phyloP scores from a whole-genome alignment of 2,797 vertebrate species.

The Taenioides sp. region DNA sequence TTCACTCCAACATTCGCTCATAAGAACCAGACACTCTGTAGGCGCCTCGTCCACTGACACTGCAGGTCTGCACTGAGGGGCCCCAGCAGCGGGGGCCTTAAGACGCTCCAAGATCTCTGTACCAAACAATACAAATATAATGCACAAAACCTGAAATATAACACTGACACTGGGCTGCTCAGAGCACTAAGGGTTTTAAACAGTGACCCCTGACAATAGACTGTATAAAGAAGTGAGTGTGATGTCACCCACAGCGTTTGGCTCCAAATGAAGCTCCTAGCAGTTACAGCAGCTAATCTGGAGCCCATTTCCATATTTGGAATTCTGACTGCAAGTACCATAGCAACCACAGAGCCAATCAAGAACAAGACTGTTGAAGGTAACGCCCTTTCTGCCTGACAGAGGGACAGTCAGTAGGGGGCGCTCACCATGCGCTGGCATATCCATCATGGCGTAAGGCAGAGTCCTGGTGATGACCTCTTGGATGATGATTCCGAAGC shows the following conservation, averaged over 20 bases:
- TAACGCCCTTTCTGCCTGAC: too few relatives aligned
- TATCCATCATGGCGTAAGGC: slow-evolving; percentile 87
- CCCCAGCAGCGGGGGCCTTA: slow-evolving; percentile 57
- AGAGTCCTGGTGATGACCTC: slow-evolving; percentile 85
- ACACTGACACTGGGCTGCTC: not conserved
- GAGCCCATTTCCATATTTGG: too few relatives aligned
- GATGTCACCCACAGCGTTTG: too few relatives aligned
- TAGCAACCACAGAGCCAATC: too few relatives aligned
- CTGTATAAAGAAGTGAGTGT: too few relatives aligned
- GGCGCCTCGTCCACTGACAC: slow-evolving; percentile 86
- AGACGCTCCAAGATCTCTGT: slow-evolving; percentile 83
- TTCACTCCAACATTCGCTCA: slow-evolving; percentile 87
- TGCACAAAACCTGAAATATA: not conserved
- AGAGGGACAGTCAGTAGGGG: not conserved
- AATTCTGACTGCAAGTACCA: too few relatives aligned
- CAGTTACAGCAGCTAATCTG: too few relatives aligned
- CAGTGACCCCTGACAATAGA: not conserved
- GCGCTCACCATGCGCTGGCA: slow-evolving; percentile 71
- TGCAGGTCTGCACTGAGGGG: slow-evolving; percentile 72
- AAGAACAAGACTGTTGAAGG: too few relatives aligned
- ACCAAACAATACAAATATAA: too few relatives aligned
- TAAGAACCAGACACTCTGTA: slow-evolving; percentile 82
- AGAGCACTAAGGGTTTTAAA: not conserved
- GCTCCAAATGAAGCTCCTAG: too few relatives aligned
- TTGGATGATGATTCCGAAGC: slow-evolving; percentile 89